Conservation (phyloP, 1,140 invertebrate species). For the Hylyphantes graminicola region DNA sequence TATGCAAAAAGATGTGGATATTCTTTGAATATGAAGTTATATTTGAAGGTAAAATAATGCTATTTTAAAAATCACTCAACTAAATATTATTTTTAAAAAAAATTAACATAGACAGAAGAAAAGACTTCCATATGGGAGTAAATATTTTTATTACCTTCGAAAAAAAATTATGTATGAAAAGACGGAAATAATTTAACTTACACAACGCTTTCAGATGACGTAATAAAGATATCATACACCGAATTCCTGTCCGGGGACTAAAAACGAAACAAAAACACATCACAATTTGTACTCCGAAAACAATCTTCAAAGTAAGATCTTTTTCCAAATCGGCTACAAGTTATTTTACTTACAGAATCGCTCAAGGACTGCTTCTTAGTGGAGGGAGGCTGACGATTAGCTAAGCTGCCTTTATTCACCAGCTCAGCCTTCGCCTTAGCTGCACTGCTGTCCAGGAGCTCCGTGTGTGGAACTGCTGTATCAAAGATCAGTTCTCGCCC, state of each 20-base stretch:
- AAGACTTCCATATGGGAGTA: neutral
- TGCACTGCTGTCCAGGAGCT: conserved; percentile 86
- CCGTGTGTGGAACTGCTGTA: conserved; percentile 83
- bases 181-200: conserved; percentile 17
- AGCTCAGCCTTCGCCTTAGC: conserved; percentile 90
- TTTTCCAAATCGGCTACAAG: neutral
- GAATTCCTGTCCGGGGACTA: conserved; percentile 39
- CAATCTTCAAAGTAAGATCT: too few relatives aligned
- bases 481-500: conserved; percentile 82
- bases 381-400: conserved; percentile 71
- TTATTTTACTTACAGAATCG: conserved; percentile 44
- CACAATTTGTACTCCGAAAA: too few relatives aligned
- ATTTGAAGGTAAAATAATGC: too few relatives aligned
- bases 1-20: too few relatives aligned
- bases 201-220: conserved; percentile 16
- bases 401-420: conserved; percentile 76
- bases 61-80: neutral
- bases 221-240: conserved; percentile 49
- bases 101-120: neutral
- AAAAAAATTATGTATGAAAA: neutral
- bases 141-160: too few relatives aligned
- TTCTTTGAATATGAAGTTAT: too few relatives aligned
- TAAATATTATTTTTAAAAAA: neutral
- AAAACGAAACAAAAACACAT: neutral
- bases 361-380: conserved; percentile 64